A percentile compares a stretch with the other conserved stretches of the same genome.
Conservation (phyloP, 2,888 invertebrate genomes). For the Drosophila melanosoma region DNA sequence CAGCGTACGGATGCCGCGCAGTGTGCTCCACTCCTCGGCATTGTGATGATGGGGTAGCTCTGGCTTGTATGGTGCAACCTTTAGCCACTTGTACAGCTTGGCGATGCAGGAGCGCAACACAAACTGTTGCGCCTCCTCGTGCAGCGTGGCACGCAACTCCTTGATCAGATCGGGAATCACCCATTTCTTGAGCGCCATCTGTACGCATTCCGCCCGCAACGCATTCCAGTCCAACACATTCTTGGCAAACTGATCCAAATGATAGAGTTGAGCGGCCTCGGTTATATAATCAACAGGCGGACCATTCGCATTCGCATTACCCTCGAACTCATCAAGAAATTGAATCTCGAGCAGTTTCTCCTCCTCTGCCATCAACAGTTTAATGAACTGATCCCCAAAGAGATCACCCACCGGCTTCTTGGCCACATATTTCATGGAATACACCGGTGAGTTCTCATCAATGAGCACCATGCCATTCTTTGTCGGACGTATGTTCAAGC, state of each 20-base stretch:
- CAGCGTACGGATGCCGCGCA: constrained; percentile 92
- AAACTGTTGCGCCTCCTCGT: constrained; percentile 94
- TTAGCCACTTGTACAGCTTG: constrained; percentile 95
- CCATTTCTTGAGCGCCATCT: constrained; percentile 93
- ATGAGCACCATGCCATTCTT: constrained; percentile 97
- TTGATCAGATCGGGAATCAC: constrained; percentile 95
- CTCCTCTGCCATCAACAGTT: constrained; percentile 91
- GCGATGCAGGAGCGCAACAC: constrained; percentile 93
- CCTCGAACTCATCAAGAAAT: constrained; percentile 91
- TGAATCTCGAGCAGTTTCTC: constrained; percentile 91
- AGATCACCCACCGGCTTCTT: constrained; percentile 96
- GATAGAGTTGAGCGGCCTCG: constrained; percentile 91
- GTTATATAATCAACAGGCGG: constrained; percentile 92
- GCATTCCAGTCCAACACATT: constrained; percentile 98
- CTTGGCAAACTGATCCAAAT: constrained; percentile 96
- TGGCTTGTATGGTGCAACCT: constrained; percentile 90
- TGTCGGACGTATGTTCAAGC: constrained; percentile 92
- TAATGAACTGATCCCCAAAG: constrained; percentile 95
- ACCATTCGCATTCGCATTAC: constrained; percentile 86
- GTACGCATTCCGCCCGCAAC: constrained; percentile 93
- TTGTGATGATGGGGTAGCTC: constrained; percentile 91
- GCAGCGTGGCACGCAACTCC: constrained; percentile 92
- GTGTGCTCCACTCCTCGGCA: constrained; percentile 95
- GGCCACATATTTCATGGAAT: constrained; percentile 94
- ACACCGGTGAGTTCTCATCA: constrained; percentile 96